Conservation (phyloP, 1,140 invertebrate species). For the Ladona fulva region DNA sequence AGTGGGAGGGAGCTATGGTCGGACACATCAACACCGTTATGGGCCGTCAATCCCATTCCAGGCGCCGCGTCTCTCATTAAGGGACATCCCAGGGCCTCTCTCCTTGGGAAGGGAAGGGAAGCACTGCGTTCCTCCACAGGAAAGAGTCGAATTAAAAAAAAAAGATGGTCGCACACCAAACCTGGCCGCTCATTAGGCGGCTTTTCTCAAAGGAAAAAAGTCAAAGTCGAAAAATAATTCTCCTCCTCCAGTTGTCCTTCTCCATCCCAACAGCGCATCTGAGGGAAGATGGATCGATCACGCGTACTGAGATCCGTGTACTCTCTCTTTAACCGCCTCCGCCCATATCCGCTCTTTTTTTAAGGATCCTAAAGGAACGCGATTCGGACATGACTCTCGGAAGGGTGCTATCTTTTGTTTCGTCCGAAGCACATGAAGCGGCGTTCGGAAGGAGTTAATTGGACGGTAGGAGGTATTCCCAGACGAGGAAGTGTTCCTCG, state of each 20-base stretch:
- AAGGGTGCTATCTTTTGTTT: background rate
- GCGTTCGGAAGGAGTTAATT: too few species aligned
- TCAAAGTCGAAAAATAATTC: background rate
- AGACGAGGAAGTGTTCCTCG: too few species aligned
- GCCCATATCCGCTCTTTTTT: background rate
- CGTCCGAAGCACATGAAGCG: too few species aligned
- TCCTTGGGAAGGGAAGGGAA: too few species aligned
- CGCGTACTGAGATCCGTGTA: background rate
- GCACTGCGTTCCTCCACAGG: background rate
- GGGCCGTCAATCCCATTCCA: constrained; percentile 1
- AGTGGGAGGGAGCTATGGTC: background rate
- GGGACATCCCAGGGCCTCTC: background rate
- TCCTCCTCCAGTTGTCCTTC: background rate
- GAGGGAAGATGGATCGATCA: background rate
- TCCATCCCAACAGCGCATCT: background rate
- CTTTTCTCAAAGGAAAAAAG: background rate
- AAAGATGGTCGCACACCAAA: background rate
- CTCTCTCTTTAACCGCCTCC: background rate
- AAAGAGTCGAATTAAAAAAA: background rate
- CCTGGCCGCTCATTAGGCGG: background rate
- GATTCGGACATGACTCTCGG: background rate
- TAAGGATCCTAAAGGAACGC: background rate
- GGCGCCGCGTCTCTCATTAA: background rate
- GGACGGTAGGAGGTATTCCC: too few species aligned
- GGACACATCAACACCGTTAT: constrained; percentile 4